A percentile compares a stretch with the other conserved stretches of the same genome.
Evolutionary conservation across 2,797 vertebrate species (phyloP).

Genomic region (Xiphophorus birchmanni): DNA sequence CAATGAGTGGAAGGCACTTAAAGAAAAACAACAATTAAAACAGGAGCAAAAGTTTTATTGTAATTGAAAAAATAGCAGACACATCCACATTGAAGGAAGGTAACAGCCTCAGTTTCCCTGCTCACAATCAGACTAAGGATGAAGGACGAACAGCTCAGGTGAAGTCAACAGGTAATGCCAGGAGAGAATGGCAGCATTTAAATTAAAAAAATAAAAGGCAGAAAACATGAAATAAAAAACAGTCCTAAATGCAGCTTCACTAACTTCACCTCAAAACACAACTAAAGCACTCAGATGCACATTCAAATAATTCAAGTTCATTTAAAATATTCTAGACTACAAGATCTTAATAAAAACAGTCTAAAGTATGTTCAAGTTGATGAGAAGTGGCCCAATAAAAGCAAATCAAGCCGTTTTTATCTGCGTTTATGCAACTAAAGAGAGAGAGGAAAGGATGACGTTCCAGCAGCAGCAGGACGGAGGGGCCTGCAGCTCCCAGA

Average conservation of each 20-base stretch:
- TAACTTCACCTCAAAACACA: slow-evolving; percentile 2
- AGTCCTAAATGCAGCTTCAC: not conserved
- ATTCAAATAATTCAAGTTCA: not conserved
- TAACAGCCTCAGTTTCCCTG: slow-evolving; percentile 39
- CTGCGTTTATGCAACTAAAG: not conserved
- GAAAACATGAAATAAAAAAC: not conserved
- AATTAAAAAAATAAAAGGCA: slow-evolving; percentile 1
- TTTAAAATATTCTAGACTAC: not conserved
- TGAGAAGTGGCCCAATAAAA: not conserved
- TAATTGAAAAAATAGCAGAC: slow-evolving; percentile 40
- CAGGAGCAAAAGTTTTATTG: slow-evolving; percentile 67
- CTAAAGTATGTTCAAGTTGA: not conserved
- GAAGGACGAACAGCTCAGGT: not conserved
- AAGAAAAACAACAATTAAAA: slow-evolving; percentile 25
- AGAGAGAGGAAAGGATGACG: not conserved
- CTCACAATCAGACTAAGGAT: not conserved
- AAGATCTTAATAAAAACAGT: not conserved
- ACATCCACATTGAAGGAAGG: slow-evolving; percentile 63
- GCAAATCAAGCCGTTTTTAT: not conserved
- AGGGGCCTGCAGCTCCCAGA: not conserved
- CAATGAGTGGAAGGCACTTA: not conserved
- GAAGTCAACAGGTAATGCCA: not conserved
- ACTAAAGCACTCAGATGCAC: not conserved
- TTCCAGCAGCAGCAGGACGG: not conserved
- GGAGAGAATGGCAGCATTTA: not conserved